These are phyloP conservation scores for Gastracanthus pulcherrimus DNA, from an alignment of 2,888 invertebrate genomes.

Conservation along the genomic window DNA sequence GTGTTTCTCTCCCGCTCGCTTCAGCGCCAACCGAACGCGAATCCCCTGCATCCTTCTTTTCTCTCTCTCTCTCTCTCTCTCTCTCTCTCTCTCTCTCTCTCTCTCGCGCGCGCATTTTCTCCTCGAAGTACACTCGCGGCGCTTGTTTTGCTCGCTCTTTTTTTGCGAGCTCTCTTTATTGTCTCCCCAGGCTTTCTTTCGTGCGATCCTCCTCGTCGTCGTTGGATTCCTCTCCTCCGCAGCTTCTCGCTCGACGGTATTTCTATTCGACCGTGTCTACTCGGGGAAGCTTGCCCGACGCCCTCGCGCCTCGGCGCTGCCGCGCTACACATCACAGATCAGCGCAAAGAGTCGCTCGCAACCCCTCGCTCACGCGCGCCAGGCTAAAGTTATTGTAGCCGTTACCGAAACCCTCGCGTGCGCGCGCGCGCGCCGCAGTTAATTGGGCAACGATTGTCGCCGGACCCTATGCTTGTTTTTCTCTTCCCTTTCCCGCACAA, in stretches of 20 bases:
- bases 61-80: conserved; percentile 52
- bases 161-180: conserved; percentile 42
- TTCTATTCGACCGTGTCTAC: conserved; percentile 33
- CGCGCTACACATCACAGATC: conserved; percentile 46
- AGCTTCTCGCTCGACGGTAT: neutral
- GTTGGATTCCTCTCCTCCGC: too few relatives aligned
- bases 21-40: neutral
- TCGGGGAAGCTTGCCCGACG: conserved; percentile 17
- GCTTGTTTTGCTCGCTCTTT: conserved; percentile 6
- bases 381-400: conserved; percentile 64
- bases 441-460: conserved; percentile 73
- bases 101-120: conserved; percentile 40
- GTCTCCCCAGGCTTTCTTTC: conserved; percentile 10
- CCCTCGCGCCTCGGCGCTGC: conserved; percentile 51
- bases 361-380: neutral
- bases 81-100: conserved; percentile 63
- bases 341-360: neutral
- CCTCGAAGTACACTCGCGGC: neutral
- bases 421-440: conserved; percentile 68
- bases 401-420: conserved; percentile 68
- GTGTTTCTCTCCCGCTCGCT: conserved; percentile 59
- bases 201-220: neutral
- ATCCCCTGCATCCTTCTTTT: neutral
- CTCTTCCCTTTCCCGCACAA: conserved; percentile 14
- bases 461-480: conserved; percentile 37